Conservation (phyloP, 2,888 invertebrate species). For the Melangyna quadrimaculata region DNA sequence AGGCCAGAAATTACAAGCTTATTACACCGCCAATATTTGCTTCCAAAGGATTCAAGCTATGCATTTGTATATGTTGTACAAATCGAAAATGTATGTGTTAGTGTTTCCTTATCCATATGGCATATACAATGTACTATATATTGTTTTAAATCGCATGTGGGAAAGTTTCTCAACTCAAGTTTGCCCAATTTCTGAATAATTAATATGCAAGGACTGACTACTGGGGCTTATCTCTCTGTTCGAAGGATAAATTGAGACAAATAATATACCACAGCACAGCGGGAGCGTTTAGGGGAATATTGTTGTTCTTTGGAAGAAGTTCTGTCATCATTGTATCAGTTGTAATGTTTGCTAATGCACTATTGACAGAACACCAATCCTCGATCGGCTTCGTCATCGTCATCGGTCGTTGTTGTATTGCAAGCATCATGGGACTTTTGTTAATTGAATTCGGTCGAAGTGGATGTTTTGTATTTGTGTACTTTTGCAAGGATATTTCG, state of each 20-base stretch:
- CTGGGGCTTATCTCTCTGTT: neutral
- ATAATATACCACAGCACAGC: neutral
- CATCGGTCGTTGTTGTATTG: neutral
- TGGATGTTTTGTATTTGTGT: neutral
- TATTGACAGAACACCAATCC: neutral
- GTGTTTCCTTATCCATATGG: too few species aligned
- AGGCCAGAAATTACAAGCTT: constrained; percentile 59
- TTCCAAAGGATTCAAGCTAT: constrained; percentile 5
- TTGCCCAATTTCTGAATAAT: constrained; percentile 39
- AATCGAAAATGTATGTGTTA: neutral
- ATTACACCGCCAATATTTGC: constrained; percentile 64
- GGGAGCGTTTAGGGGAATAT: neutral
- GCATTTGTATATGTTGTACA: neutral
- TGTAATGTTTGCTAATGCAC: constrained; percentile 20
- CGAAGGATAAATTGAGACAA: constrained; percentile 7
- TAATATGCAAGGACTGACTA: constrained; percentile 53
- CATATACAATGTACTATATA: neutral
- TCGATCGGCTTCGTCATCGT: too few species aligned
- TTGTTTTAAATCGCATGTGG: constrained; percentile 49
- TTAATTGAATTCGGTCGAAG: neutral
- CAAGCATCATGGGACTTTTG: neutral
- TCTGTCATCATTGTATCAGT: constrained; percentile 14
- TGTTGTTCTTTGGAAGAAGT: constrained; percentile 1
- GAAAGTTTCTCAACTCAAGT: constrained; percentile 1
- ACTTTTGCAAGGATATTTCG: neutral